These are phyloP conservation scores for Ctena decussata DNA, from an alignment of 2,888 invertebrate species.

Conservation along the genomic window DNA sequence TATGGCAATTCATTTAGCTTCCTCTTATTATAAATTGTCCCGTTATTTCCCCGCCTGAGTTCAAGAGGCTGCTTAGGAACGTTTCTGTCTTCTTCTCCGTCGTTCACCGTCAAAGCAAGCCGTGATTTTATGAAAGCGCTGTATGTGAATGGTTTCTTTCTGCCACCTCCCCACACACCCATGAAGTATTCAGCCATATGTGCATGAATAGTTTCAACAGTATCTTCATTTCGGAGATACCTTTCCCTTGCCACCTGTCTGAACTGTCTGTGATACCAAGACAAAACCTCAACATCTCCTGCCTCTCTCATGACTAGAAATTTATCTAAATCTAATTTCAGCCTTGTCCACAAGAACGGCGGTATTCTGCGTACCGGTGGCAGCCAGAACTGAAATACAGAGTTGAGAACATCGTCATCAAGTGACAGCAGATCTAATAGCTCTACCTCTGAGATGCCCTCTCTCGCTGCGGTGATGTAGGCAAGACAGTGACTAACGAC, in stretches of 20 bases:
- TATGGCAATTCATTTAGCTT: constrained; percentile 83
- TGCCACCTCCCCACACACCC: constrained; percentile 79
- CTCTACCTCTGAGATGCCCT: constrained; percentile 78
- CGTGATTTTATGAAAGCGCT: constrained; percentile 61
- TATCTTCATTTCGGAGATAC: constrained; percentile 65
- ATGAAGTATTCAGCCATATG: constrained; percentile 81
- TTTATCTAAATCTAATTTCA: constrained; percentile 71
- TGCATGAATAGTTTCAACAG: constrained; percentile 71
- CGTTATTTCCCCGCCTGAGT: constrained; percentile 60
- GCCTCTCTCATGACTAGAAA: constrained; percentile 76
- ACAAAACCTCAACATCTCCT: constrained; percentile 74
- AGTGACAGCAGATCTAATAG: constrained; percentile 79
- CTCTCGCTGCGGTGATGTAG: constrained; percentile 76
- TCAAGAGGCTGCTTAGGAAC: constrained; percentile 80
- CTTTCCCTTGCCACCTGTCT: constrained; percentile 73
- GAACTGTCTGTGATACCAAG: constrained; percentile 83
- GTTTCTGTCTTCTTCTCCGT: constrained; percentile 76
- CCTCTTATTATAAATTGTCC: constrained; percentile 76
- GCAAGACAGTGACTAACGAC: constrained; percentile 76
- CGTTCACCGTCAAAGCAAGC: constrained; percentile 57
- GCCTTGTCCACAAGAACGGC: constrained; percentile 80
- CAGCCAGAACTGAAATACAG: constrained; percentile 77
- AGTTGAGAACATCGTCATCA: constrained; percentile 79
- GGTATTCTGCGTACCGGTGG: constrained; percentile 82
- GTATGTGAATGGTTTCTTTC: constrained; percentile 78